Evolutionary conservation across 2,888 invertebrate genomes (phyloP), one percentile per base, ranked within the genome.

Genomic region (Oscheius onirici): DNA sequence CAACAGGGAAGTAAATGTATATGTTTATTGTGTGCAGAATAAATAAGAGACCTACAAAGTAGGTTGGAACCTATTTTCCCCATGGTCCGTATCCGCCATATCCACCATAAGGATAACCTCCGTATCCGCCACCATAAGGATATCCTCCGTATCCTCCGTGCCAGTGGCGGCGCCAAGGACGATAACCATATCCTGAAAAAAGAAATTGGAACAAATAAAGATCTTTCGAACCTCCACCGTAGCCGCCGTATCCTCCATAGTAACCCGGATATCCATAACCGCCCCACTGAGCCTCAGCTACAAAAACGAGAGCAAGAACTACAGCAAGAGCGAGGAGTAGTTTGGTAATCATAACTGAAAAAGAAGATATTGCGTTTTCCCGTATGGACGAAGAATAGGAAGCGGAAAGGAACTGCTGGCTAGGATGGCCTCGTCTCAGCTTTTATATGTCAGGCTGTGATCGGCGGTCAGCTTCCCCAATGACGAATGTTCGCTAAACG

Each of bases 1-100:
- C 94, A 20, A 58, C 40, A 20, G 58, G 58, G 13, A 41, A 58
- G n/a, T 58, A 58, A 43, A 60, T 46, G 46, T 20, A 20, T 40
- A 17, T 20, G 55, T 55, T 26, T 24, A 55, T 24, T 26, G 55
- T 15, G 13, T 10, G 26, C 22, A 15, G 28, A 24, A 24, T 55
- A 55, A n/a, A 55, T 26, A 55, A 41, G 13, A 34, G 46, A 46
- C 20, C 40, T 41, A 58, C 40, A 58, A 17, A 58, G 55, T 55
- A 11, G 3, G 28, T 55, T 5, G 24, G 5, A 26, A 20, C 17
- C 17, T 58, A 58, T n/a, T n/a, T n/a, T n/a, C 58, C 58, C 40
- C 40, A 58, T 17, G 58, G 58, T 40, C 57, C 57, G 20, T 34
- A 26, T 34, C 58, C 58, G 8, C 34, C 34, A 41, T 52, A 52